phyloP scores from a whole-genome alignment of 1,140 invertebrate genomes.

The Papilio helenus region DNA sequence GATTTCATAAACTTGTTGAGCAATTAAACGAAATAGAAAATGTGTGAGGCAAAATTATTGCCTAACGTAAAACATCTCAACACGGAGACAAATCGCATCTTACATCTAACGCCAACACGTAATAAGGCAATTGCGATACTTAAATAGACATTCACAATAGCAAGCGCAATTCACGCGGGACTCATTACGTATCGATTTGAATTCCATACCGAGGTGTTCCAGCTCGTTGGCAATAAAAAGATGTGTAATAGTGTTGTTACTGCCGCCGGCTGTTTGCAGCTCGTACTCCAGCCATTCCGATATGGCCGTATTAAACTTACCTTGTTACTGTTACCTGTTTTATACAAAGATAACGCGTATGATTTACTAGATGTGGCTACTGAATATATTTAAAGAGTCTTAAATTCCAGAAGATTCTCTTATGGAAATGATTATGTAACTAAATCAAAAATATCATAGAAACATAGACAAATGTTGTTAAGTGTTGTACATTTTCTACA shows the following conservation, averaged over 20 bases:
- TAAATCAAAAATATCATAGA: too few species aligned
- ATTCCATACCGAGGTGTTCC: slow-evolving; percentile 41
- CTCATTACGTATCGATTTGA: slow-evolving; percentile 45
- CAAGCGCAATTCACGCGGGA: neutral
- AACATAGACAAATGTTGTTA: too few species aligned
- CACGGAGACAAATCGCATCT: slow-evolving; percentile 3
- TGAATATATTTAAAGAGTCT: neutral
- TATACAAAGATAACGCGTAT: neutral
- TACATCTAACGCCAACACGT: slow-evolving; percentile 15
- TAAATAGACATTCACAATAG: slow-evolving; percentile 8
- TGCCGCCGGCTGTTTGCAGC: slow-evolving; percentile 34
- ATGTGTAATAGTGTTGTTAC: slow-evolving; percentile 41
- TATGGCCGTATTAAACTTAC: slow-evolving; percentile 49
- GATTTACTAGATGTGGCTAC: neutral
- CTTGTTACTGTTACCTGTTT: slow-evolving; percentile 43
- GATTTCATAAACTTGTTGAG: neutral
- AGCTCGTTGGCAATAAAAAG: slow-evolving; percentile 45
- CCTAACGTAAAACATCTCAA: neutral
- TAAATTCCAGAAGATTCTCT: too few species aligned
- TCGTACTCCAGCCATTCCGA: slow-evolving; percentile 41
- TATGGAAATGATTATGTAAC: too few species aligned
- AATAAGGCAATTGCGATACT: slow-evolving; percentile 24
- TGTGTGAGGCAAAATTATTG: neutral
- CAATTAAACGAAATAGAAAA: neutral
- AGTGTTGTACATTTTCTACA: too few species aligned